phyloP scores from a whole-genome alignment of 2,113 vertebrate genomes.

The Oncorhynchus gorbuscha region DNA sequence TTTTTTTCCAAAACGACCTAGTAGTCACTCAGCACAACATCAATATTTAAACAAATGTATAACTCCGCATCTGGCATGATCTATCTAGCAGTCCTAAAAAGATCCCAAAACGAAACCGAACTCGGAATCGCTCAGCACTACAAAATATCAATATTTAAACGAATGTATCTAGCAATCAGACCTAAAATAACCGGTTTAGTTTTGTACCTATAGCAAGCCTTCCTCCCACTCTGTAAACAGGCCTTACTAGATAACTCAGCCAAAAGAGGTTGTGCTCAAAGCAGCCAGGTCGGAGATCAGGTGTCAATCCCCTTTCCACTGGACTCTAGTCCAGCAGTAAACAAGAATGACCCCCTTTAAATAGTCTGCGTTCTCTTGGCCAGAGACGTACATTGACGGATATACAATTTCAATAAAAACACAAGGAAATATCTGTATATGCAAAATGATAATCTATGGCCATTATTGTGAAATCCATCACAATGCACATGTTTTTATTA shows the following conservation, averaged over 20 bases:
- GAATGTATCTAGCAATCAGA: background rate
- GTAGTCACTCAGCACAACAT: too few relatives aligned
- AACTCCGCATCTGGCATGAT: background rate
- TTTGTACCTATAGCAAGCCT: background rate
- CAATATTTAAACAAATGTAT: background rate
- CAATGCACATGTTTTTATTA: too few relatives aligned
- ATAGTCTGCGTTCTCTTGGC: background rate
- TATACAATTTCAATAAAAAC: too few relatives aligned
- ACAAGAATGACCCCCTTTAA: slow-evolving; percentile 6
- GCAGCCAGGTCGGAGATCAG: background rate
- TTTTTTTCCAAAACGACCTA: too few relatives aligned
- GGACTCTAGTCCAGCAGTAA: background rate
- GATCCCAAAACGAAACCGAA: too few relatives aligned
- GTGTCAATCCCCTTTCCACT: background rate
- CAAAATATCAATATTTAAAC: background rate
- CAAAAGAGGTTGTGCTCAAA: background rate
- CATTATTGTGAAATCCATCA: too few relatives aligned
- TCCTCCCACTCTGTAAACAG: background rate
- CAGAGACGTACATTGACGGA: background rate
- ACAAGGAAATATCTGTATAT: too few relatives aligned
- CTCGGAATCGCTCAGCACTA: too few relatives aligned
- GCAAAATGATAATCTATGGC: too few relatives aligned
- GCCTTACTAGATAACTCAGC: background rate
- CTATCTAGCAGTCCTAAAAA: background rate
- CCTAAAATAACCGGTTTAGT: background rate